Percentiles rank a stretch among this genome's conserved stretches.
These are phyloP conservation scores for Thymelicus lineola DNA, from an alignment of 2,888 invertebrate species.

Conservation along the genomic window DNA sequence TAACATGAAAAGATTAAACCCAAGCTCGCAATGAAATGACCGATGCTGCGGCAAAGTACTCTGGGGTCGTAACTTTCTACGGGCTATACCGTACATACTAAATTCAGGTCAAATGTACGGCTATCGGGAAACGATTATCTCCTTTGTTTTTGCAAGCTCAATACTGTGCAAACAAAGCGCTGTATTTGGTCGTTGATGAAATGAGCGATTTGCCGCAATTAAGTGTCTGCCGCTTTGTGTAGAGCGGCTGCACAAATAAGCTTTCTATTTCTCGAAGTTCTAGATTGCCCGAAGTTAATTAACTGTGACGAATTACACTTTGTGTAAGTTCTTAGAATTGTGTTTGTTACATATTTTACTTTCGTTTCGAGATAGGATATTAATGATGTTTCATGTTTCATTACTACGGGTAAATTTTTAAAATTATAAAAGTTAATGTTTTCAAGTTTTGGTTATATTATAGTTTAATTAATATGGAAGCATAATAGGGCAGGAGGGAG, in stretches of 20 bases:
- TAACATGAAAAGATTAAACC: neutral
- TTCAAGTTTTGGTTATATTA: too few species aligned
- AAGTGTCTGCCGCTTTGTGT: conserved; percentile 42
- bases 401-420: too few species aligned
- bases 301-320: neutral
- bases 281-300: conserved; percentile 3
- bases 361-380: too few species aligned
- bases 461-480: too few species aligned
- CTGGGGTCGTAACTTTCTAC: conserved; percentile 1
- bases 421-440: too few species aligned
- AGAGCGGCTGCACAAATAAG: conserved; percentile 20
- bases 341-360: conserved; percentile 1
- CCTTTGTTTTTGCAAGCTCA: conserved; percentile 45
- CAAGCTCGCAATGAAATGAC: conserved; percentile 20
- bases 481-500: too few species aligned
- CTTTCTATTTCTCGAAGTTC: conserved; percentile 2
- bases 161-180: conserved; percentile 43
- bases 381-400: too few species aligned
- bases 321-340: conserved; percentile 36
- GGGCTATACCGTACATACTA: conserved; percentile 20
- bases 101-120: conserved; percentile 33
- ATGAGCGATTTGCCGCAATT: conserved; percentile 44
- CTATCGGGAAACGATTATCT: conserved; percentile 37
- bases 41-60: conserved; percentile 6
- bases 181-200: conserved; percentile 40